Evolutionary conservation across 2,113 vertebrate species (phyloP), one percentile per base, ranked within the genome.

Genomic region (Paradoxurus hermaphroditus): DNA sequence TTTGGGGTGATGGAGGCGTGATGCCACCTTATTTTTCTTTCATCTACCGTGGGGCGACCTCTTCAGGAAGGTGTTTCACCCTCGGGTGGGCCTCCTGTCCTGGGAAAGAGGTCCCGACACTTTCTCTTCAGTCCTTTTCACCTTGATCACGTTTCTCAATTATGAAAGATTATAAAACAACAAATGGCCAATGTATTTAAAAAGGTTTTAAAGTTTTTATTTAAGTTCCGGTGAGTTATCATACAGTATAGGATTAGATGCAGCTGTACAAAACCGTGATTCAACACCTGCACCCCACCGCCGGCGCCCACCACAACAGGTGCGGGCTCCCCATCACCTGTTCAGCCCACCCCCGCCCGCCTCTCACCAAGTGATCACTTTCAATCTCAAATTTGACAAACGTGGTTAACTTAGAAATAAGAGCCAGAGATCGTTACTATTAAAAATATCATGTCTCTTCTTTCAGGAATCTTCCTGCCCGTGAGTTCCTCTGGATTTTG

Each of bases 41-140:
- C 34, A 1, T 53, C 39, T 65, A 1, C 62, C 0, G 1, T 0
- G 15, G 67, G 25, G 15, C n/a, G n/a, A 0, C 1, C 3, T n/a
- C 7, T 16, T 23, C 7, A 0, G 27, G n/a, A 2, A 16, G 31
- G 14, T 1, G 15, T 11, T 14, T n/a, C 0, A 2, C 39, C 49
- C 83, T 49, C 41, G 18, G 31, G n/a, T 5, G 14, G 59, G 19
- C 31, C 16, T 0, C 36, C 36, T 11, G 15, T 13, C 29, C 7
- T 23, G 1, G 18, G 63, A 51, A 10, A 21, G 27, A 21, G 2
- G 16, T 12, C 41, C 25, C 8, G 12, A 7, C 13, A 3, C 7
- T 15, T 41, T 34, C 16, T 85, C 59, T 70, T 59, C 0, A 23
- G 23, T 19, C 67, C 0, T 5, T 56, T 16, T 70, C 39, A 3